A percentile compares a stretch with the other conserved stretches of the same genome.
Evolutionary conservation across 2,797 vertebrate species (phyloP).

Genomic region (Melanotaenia trifasciata): DNA sequence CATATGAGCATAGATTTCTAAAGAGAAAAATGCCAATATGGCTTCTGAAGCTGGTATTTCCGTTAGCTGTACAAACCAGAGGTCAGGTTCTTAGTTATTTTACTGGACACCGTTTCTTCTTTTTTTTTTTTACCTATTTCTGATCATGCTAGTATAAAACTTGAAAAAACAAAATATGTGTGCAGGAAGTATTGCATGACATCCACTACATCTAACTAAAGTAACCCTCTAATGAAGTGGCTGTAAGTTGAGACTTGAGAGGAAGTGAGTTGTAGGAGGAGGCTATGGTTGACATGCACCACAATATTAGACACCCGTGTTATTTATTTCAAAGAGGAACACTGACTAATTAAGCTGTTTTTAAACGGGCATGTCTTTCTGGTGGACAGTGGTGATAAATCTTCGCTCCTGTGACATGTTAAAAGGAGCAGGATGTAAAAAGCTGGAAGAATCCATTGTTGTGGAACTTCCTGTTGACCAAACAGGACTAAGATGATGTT

Average conservation of each 20-base stretch:
- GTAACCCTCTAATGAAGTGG: constrained; percentile 25
- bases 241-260: constrained; percentile 44
- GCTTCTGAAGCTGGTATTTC: constrained; percentile 46
- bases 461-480: constrained; percentile 37
- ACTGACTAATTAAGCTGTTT: constrained; percentile 4
- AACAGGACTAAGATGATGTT: constrained; percentile 22
- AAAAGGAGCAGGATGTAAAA: constrained; percentile 23
- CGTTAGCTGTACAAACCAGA: constrained; percentile 48
- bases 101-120: constrained; percentile 28
- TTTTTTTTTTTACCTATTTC: not conserved
- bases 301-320: constrained; percentile 9
- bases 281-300: constrained; percentile 14
- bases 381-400: constrained; percentile 5
- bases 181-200: not conserved
- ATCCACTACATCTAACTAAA: not conserved
- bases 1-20: constrained; percentile 46
- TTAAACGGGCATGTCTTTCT: not conserved
- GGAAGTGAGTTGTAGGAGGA: constrained; percentile 31
- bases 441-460: constrained; percentile 16
- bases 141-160: not conserved
- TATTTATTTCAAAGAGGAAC: constrained; percentile 6
- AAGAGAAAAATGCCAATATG: constrained; percentile 46
- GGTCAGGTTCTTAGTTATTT: constrained; percentile 21
- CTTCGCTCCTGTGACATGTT: constrained; percentile 6
- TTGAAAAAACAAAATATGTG: not conserved